Evolutionary conservation across 2,113 vertebrate genomes (phyloP).

Genomic region (Hippocampus guttulatus): DNA sequence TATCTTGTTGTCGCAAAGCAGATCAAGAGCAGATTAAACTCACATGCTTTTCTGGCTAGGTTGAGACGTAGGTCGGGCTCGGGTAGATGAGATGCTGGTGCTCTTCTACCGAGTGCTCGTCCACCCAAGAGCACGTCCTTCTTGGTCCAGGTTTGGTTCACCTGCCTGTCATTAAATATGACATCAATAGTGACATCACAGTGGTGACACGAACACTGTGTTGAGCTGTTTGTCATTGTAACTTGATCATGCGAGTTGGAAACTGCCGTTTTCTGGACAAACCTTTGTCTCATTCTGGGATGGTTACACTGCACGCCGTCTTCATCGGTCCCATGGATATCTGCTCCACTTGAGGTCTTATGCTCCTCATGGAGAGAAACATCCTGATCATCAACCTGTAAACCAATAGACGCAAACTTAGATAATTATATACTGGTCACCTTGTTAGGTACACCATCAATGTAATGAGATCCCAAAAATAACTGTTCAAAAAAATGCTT

Average conservation of each 20-base stretch:
- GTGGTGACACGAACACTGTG: neutral
- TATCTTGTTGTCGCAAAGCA: neutral
- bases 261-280: conserved; percentile 14
- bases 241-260: neutral
- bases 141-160: conserved; percentile 66
- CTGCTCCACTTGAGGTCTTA: conserved; percentile 32
- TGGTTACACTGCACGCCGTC: conserved; percentile 39
- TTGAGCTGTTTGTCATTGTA: neutral
- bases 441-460: neutral
- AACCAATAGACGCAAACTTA: neutral
- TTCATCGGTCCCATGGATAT: conserved; percentile 39
- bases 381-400: conserved; percentile 46
- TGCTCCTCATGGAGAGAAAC: conserved; percentile 44
- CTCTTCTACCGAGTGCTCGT: conserved; percentile 31
- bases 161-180: conserved; percentile 42
- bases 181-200: neutral
- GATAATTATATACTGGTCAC: neutral
- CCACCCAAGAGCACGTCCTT: conserved; percentile 50
- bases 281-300: conserved; percentile 60
- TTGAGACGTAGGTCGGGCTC: conserved; percentile 42
- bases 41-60: conserved; percentile 66
- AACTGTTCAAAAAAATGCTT: neutral
- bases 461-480: neutral
- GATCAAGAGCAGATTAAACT: conserved; percentile 25
- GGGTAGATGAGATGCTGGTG: conserved; percentile 32